phyloP scores from a whole-genome alignment of 2,888 invertebrate genomes.

The Esperia sulphurella region DNA sequence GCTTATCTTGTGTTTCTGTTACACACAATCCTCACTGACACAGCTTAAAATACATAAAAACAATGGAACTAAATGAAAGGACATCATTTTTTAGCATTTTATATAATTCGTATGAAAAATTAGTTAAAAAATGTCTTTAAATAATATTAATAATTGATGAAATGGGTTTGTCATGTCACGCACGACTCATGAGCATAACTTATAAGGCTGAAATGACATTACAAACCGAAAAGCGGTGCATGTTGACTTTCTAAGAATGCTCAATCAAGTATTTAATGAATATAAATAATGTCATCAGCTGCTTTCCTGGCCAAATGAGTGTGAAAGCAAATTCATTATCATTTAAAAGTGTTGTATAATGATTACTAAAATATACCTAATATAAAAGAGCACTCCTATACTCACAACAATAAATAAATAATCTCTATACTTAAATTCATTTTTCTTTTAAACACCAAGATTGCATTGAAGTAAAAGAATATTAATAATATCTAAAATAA shows the following conservation, averaged over 20 bases:
- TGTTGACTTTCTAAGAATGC: constrained; percentile 32
- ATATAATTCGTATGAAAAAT: constrained; percentile 74
- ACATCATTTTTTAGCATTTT: constrained; percentile 51
- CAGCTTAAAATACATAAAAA: neutral
- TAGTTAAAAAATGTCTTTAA: constrained; percentile 69
- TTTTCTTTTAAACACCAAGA: constrained; percentile 21
- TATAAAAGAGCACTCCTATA: constrained; percentile 17
- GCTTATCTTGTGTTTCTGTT: constrained; percentile 25
- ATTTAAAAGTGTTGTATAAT: constrained; percentile 8
- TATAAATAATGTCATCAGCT: constrained; percentile 8
- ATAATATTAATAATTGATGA: constrained; percentile 56
- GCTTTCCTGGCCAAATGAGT: neutral
- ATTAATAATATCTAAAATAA: constrained; percentile 71
- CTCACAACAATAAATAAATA: constrained; percentile 27
- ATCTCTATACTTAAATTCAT: constrained; percentile 18
- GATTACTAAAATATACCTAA: constrained; percentile 10
- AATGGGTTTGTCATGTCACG: constrained; percentile 55
- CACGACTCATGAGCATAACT: no score
- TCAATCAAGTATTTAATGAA: constrained; percentile 18
- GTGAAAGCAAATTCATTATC: constrained; percentile 3
- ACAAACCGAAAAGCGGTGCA: constrained; percentile 42
- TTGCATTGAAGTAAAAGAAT: constrained; percentile 44
- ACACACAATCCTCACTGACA: neutral
- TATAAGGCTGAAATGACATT: constrained; percentile 31
- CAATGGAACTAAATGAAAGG: constrained; percentile 23